These are phyloP conservation scores for Anguilla obscura DNA, from an alignment of 2,797 vertebrate species.

Conservation along the genomic window DNA sequence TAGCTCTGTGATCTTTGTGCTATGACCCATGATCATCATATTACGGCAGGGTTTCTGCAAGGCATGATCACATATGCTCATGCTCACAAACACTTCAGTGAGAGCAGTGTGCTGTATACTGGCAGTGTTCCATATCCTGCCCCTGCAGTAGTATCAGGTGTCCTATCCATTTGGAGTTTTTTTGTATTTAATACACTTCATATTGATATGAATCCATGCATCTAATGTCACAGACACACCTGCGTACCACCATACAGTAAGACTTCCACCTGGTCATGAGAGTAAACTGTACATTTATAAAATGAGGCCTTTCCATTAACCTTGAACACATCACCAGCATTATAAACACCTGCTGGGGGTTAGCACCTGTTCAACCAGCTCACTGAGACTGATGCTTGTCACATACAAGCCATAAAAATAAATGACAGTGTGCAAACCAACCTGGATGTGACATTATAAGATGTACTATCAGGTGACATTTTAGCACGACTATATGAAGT, in stretches of 20 bases:
- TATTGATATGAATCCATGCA: background rate
- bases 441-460: background rate
- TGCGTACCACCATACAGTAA: background rate
- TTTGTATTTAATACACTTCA: background rate
- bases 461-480: background rate
- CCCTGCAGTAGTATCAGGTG: background rate
- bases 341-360: background rate
- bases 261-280: background rate
- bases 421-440: background rate
- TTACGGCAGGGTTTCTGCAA: background rate
- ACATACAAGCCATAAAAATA: background rate
- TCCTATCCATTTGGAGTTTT: background rate
- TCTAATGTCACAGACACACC: background rate
- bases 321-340: background rate
- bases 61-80: background rate
- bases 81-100: background rate
- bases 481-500: background rate
- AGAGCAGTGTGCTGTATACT: too few relatives aligned
- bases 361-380: background rate
- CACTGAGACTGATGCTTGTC: background rate
- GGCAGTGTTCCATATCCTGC: too few relatives aligned
- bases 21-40: background rate
- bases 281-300: background rate
- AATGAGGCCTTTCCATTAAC: background rate
- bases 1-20: constrained; percentile 1